These are phyloP conservation scores for Erebia ligea DNA, from an alignment of 2,888 invertebrate genomes.

Conservation along the genomic window DNA sequence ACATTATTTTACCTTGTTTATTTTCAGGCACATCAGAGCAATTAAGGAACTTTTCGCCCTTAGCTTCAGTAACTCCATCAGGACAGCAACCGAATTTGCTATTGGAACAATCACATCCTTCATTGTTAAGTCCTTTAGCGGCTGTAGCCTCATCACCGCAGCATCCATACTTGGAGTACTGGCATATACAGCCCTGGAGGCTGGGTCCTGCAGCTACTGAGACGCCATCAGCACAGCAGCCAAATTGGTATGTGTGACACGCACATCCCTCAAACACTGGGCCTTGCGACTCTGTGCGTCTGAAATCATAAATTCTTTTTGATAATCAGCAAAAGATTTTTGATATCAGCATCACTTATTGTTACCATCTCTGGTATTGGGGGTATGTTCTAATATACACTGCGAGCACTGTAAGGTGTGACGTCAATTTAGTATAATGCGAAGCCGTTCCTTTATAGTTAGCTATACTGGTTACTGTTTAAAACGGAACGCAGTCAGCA, in stretches of 20 bases:
- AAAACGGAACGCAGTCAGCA: too few species aligned
- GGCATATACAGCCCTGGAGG: constrained; percentile 89
- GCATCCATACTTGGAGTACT: constrained; percentile 90
- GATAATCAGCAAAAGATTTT: background rate
- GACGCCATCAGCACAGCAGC: constrained; percentile 94
- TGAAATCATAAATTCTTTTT: constrained; percentile 43
- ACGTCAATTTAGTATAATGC: too few species aligned
- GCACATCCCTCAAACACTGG: constrained; percentile 91
- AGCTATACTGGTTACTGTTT: too few species aligned
- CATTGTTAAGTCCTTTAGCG: constrained; percentile 88
- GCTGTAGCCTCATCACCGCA: constrained; percentile 92
- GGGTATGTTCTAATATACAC: too few species aligned
- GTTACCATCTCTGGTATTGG: too few species aligned
- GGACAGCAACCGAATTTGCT: constrained; percentile 93
- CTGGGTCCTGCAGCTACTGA: constrained; percentile 87
- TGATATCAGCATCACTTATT: background rate
- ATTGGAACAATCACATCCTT: constrained; percentile 92
- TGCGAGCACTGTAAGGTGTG: too few species aligned
- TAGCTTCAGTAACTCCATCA: constrained; percentile 90
- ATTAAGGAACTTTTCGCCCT: constrained; percentile 92
- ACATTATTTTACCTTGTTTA: constrained; percentile 81
- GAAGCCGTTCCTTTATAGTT: too few species aligned
- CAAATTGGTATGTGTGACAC: constrained; percentile 93
- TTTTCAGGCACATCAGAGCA: constrained; percentile 88
- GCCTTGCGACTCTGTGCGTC: constrained; percentile 88